Evolutionary conservation across 2,797 vertebrate species (phyloP), one percentile per base, ranked within the genome.

Genomic region (Girardinus metallicus): DNA sequence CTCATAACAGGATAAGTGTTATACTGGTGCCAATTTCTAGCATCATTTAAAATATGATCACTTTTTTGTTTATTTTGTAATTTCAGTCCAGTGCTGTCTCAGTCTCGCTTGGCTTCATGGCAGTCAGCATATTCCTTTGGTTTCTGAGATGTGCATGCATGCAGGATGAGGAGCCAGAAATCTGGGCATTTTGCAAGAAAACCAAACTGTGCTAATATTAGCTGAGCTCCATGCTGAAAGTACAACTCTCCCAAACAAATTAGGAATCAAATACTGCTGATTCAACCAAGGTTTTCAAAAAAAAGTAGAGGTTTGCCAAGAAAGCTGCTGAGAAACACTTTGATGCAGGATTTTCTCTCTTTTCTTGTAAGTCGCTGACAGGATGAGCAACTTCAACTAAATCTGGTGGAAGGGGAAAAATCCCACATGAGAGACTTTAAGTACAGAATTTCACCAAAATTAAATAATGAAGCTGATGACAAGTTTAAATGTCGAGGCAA

Each of bases 291-390:
- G 84, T 84, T 80, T 64, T 71, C 77, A 90, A 84, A 79, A 78
- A 78, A 76, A 8, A 85, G 79, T 78, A 77, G 4, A 74, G 51
- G 80, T 87, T 90, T 82, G 78, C 81, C 84, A 87, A 78, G 82
- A 87, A 88, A 88, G 87, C 82, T 79, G 75, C 74, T 64, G 82
- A 88, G 83, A 88, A 91, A 87, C 84, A 86, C 88, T 91, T 92
- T 90, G 82, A 89, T 82, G 86, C 78, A 82, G 88, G 82, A 90
- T 89, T 91, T 91, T 84, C 79, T 49, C 66, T 83, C 73, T 49
- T 51, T 26, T 73, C 80, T 77, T 79, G 71, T 81, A 74, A 84
- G 80, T 34, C 51, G 84, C 73, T 53, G 46, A 75, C 18, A 12
- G 47, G 29, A 74, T 68, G 39, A 84, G 76, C 72, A 83, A 83